These are phyloP conservation scores for Diorhabda sublineata DNA, from an alignment of 1,140 invertebrate species.

Conservation along the genomic window DNA sequence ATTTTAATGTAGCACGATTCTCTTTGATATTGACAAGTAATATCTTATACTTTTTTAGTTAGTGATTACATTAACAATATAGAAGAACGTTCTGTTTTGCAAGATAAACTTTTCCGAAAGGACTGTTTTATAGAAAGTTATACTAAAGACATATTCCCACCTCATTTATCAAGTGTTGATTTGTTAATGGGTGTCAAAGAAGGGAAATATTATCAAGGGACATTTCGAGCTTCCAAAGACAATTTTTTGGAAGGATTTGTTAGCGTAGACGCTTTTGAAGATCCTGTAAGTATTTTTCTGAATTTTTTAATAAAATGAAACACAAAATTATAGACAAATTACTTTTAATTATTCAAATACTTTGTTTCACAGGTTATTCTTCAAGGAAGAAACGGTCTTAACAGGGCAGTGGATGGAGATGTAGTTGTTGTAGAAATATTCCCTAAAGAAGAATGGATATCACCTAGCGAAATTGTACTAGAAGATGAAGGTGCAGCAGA, in stretches of 20 bases:
- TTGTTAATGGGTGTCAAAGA: constrained; percentile 76
- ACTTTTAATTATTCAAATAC: neutral
- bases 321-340: neutral
- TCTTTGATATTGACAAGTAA: too few relatives aligned
- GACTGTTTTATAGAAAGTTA: constrained; percentile 60
- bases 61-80: constrained; percentile 40
- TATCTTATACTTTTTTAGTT: constrained; percentile 31
- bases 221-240: constrained; percentile 78
- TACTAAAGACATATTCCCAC: constrained; percentile 71
- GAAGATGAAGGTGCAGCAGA: constrained; percentile 70
- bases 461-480: constrained; percentile 78
- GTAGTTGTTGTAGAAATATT: constrained; percentile 89
- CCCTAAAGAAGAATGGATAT: constrained; percentile 85
- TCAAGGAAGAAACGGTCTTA: constrained; percentile 83
- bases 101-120: constrained; percentile 75
- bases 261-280: constrained; percentile 71
- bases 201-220: constrained; percentile 77
- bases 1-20: too few relatives aligned
- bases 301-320: neutral
- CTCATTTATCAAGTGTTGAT: constrained; percentile 75
- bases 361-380: constrained; percentile 68
- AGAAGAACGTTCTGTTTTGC: constrained; percentile 55
- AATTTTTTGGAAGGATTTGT: constrained; percentile 95
- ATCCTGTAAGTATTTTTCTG: constrained; percentile 57
- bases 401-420: constrained; percentile 95